Evolutionary conservation across 2,888 invertebrate species (phyloP).

Genomic region (Drosophila histrio): DNA sequence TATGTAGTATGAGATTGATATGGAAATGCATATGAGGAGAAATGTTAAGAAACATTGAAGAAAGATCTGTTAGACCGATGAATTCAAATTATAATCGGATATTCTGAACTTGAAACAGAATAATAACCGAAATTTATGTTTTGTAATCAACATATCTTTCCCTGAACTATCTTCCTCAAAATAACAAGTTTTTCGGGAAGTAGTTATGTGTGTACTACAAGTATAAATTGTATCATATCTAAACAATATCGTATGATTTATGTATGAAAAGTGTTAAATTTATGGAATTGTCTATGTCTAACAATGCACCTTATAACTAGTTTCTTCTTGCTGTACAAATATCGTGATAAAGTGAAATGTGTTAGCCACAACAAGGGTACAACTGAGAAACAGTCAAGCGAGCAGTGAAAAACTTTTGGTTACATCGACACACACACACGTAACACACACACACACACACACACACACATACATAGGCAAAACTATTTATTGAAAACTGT

Average conservation of each 20-base stretch:
- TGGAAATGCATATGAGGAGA: too few relatives aligned
- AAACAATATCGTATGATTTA: background rate
- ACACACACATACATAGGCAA: conserved; percentile 52
- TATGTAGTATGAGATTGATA: background rate
- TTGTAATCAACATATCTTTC: background rate
- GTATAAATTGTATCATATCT: background rate
- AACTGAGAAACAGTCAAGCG: conserved; percentile 66
- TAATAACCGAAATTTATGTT: background rate
- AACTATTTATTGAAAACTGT: conserved; percentile 78
- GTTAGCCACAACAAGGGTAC: conserved; percentile 48
- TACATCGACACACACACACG: conserved; percentile 30
- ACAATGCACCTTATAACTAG: conserved; percentile 13
- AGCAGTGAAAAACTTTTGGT: conserved; percentile 71
- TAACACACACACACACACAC: conserved; percentile 16
- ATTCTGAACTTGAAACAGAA: background rate
- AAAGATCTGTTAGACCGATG: too few relatives aligned
- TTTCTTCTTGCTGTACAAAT: conserved; percentile 29
- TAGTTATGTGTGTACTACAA: background rate
- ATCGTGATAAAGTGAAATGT: conserved; percentile 46
- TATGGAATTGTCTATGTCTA: background rate
- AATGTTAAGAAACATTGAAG: too few relatives aligned
- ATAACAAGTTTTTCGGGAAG: background rate
- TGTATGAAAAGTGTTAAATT: background rate
- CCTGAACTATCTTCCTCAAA: background rate
- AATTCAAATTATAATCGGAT: background rate